A percentile compares a stretch with the other conserved stretches of the same genome.
These are phyloP conservation scores for Furcula furcula DNA, from an alignment of 2,888 invertebrate genomes.

Conservation along the genomic window DNA sequence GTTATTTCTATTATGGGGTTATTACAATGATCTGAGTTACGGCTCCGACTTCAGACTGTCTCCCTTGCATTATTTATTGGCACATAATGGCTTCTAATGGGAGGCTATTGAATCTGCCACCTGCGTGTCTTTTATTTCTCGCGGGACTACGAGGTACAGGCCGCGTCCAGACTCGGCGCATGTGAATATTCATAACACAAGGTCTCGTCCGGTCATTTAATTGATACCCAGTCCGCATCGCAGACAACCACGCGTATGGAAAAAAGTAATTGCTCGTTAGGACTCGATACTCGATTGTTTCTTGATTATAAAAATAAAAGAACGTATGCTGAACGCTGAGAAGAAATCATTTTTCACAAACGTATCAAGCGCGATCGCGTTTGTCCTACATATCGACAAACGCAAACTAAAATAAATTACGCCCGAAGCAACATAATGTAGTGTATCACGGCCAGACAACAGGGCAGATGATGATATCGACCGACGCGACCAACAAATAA, in stretches of 20 bases:
- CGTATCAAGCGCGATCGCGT: conserved; percentile 26
- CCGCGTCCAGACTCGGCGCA: conserved; percentile 39
- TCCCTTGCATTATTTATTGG: conserved; percentile 75
- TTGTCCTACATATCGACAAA: too few relatives aligned
- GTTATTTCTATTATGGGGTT: conserved; percentile 62
- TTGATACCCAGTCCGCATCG: conserved; percentile 55
- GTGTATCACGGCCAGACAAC: conserved; percentile 21
- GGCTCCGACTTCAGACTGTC: conserved; percentile 63
- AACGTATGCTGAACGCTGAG: conserved; percentile 38
- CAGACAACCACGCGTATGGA: conserved; percentile 56
- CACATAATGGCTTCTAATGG: conserved; percentile 79
- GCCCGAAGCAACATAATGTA: too few relatives aligned
- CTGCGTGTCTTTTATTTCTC: conserved; percentile 68
- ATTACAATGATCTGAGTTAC: conserved; percentile 70
- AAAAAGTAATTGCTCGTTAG: conserved; percentile 78
- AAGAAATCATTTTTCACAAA: conserved; percentile 47
- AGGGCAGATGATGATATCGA: conserved; percentile 65
- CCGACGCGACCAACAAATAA: conserved; percentile 59
- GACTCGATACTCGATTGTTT: conserved; percentile 70
- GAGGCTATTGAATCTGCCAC: conserved; percentile 78
- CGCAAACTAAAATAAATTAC: conserved; percentile 22
- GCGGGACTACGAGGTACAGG: conserved; percentile 44
- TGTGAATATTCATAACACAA: conserved; percentile 72
- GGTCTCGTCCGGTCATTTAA: conserved; percentile 61
- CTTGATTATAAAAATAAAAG: conserved; percentile 72